phyloP scores from a whole-genome alignment of 2,888 invertebrate genomes.

The Brenthis ino region DNA sequence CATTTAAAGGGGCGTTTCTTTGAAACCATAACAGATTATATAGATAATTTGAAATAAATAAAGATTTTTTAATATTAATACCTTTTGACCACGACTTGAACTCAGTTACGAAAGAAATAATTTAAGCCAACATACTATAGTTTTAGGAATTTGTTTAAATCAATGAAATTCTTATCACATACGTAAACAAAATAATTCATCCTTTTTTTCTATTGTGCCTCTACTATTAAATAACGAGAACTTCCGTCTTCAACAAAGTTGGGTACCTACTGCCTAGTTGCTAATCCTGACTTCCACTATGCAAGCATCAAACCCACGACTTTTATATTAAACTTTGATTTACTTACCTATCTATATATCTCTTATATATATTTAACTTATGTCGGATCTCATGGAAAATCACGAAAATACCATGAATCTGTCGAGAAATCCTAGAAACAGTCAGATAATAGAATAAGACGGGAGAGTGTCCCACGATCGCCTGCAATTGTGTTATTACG shows the following conservation, averaged over 20 bases:
- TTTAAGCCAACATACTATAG: not conserved
- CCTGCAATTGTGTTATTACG: conserved; percentile 33
- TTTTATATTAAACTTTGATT: not conserved
- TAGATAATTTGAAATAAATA: too few relatives aligned
- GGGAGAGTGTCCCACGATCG: conserved; percentile 55
- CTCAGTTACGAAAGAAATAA: not conserved
- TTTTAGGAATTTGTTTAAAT: conserved; percentile 1
- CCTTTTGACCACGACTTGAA: too few relatives aligned
- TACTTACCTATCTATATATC: not conserved
- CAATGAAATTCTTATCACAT: conserved; percentile 12
- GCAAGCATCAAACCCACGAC: too few relatives aligned
- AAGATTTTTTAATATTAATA: too few relatives aligned
- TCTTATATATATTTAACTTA: not conserved
- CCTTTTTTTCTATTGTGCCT: too few relatives aligned
- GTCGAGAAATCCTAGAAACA: conserved; percentile 51
- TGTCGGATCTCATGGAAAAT: conserved; percentile 33
- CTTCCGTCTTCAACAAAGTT: too few relatives aligned
- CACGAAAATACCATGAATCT: conserved; percentile 25
- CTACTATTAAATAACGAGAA: too few relatives aligned
- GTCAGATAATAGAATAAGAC: conserved; percentile 64
- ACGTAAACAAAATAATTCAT: not conserved
- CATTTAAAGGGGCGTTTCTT: too few relatives aligned
- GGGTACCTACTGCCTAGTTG: too few relatives aligned
- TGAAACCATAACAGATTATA: too few relatives aligned
- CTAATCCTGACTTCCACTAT: too few relatives aligned